Percentiles rank a stretch among this genome's conserved stretches.
Evolutionary conservation across 2,113 vertebrate species (phyloP).

Genomic region (Odocoileus virginianus): DNA sequence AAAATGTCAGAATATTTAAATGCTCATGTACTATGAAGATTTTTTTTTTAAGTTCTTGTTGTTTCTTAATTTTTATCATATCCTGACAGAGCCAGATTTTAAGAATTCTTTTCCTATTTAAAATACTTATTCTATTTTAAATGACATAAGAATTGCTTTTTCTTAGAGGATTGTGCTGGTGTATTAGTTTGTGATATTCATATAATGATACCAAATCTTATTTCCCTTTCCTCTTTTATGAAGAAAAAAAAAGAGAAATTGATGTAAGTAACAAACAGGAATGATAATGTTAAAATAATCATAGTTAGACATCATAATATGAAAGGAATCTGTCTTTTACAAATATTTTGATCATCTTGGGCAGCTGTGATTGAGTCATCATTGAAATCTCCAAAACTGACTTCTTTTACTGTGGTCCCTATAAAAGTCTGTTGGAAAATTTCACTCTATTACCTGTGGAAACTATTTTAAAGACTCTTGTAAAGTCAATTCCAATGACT

Average conservation of each 20-base stretch:
- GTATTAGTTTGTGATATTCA: background rate
- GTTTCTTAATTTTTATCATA: slow-evolving; percentile 10
- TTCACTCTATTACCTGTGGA: background rate
- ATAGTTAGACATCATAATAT: background rate
- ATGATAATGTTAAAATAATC: background rate
- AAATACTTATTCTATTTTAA: background rate
- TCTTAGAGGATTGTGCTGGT: background rate
- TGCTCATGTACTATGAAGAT: background rate
- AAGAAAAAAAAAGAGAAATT: background rate
- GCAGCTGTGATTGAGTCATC: slow-evolving; percentile 16
- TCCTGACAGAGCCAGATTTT: background rate
- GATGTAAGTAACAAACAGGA: background rate
- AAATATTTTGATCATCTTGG: background rate
- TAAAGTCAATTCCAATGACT: background rate
- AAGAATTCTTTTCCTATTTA: slow-evolving; percentile 1
- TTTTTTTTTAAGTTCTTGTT: background rate
- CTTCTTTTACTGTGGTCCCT: background rate
- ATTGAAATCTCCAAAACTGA: background rate
- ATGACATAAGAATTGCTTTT: background rate
- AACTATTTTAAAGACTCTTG: background rate
- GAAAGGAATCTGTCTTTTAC: slow-evolving; percentile 3
- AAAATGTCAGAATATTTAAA: slow-evolving; percentile 10
- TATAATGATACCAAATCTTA: background rate
- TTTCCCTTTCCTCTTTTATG: background rate
- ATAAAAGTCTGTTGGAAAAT: background rate